Evolutionary conservation across 1,140 invertebrate species (phyloP).

Genomic region (Bombus impatiens): DNA sequence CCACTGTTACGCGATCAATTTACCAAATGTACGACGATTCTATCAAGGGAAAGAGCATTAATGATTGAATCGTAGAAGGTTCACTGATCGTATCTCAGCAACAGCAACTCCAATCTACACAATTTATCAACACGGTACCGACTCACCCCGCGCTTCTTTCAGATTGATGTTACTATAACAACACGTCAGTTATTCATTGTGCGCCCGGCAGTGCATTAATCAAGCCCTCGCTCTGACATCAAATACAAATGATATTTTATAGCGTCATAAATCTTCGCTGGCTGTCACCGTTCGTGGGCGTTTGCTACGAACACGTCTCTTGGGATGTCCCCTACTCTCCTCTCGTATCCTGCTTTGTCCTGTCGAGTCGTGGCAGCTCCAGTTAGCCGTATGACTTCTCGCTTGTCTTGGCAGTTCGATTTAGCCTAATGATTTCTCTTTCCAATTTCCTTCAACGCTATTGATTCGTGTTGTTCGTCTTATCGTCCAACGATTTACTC

Average conservation of each 20-base stretch:
- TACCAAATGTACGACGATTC: slow-evolving; percentile 46
- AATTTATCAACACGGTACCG: slow-evolving; percentile 76
- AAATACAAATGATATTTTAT: slow-evolving; percentile 83
- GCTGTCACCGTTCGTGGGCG: slow-evolving; percentile 77
- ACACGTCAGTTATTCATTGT: slow-evolving; percentile 78
- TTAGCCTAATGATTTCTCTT: slow-evolving; percentile 59
- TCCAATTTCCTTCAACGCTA: slow-evolving; percentile 29
- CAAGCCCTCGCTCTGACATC: slow-evolving; percentile 77
- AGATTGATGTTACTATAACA: slow-evolving; percentile 79
- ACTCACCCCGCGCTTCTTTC: slow-evolving; percentile 70
- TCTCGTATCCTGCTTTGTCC: slow-evolving; percentile 45
- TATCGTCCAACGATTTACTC: background rate
- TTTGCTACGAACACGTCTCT: slow-evolving; percentile 71
- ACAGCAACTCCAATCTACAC: slow-evolving; percentile 72
- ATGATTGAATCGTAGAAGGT: slow-evolving; percentile 77
- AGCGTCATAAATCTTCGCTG: slow-evolving; percentile 79
- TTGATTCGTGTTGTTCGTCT: background rate
- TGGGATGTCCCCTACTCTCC: slow-evolving; percentile 53
- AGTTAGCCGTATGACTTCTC: slow-evolving; percentile 63
- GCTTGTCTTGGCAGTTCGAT: slow-evolving; percentile 58
- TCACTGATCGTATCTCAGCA: slow-evolving; percentile 73
- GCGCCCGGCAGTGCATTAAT: slow-evolving; percentile 78
- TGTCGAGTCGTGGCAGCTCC: slow-evolving; percentile 51
- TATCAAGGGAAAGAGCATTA: slow-evolving; percentile 64
- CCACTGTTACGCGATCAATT: slow-evolving; percentile 14